Percentiles rank a stretch among this genome's conserved stretches.
These are phyloP conservation scores for Laticauda colubrina DNA, from an alignment of 2,113 vertebrate species.

Conservation along the genomic window DNA sequence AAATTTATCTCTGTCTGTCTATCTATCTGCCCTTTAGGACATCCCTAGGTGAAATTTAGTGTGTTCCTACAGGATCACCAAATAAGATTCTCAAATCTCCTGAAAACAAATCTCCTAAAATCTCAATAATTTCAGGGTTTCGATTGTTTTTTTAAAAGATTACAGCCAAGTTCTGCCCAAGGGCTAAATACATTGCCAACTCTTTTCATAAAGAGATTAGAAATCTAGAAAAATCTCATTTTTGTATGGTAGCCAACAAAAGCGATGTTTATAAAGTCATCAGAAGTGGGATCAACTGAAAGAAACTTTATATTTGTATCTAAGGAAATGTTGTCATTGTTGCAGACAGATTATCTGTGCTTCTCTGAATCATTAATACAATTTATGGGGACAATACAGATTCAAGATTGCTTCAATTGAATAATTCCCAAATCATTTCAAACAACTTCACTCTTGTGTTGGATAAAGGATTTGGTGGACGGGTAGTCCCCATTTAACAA, in stretches of 20 bases:
- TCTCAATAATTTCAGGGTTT: not conserved
- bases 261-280: not conserved
- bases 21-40: not conserved
- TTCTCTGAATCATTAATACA: not conserved
- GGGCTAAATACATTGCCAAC: not conserved
- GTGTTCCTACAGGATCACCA: not conserved
- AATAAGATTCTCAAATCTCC: not conserved
- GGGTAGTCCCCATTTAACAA: not conserved
- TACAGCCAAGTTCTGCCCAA: not conserved
- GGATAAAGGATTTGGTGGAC: not conserved
- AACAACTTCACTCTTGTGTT: not conserved
- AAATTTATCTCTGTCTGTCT: not conserved
- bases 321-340: not conserved
- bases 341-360: not conserved
- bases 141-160: not conserved
- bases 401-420: not conserved
- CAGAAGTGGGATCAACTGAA: not conserved
- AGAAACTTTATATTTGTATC: not conserved
- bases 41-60: not conserved
- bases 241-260: not conserved
- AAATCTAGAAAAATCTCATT: not conserved
- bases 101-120: not conserved
- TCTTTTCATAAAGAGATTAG: not conserved
- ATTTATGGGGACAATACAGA: not conserved
- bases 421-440: not conserved